Evolutionary conservation across 2,888 invertebrate species (phyloP).

Genomic region (Dynastes maya): DNA sequence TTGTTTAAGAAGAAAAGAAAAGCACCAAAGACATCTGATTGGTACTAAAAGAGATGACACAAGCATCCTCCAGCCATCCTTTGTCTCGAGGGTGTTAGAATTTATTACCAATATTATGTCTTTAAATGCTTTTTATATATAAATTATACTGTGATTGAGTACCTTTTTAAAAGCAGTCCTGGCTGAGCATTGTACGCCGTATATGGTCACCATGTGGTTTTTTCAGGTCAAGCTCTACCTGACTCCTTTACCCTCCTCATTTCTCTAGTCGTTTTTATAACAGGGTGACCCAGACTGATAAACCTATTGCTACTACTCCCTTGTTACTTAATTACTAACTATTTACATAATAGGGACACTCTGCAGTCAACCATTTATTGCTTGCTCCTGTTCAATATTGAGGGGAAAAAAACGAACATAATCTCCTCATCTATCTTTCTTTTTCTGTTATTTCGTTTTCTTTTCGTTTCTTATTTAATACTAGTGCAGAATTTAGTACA

Average conservation of each 20-base stretch:
- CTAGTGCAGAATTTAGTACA: slow-evolving; percentile 12
- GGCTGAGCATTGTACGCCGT: slow-evolving; percentile 60
- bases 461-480: slow-evolving; percentile 16
- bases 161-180: slow-evolving; percentile 65
- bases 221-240: slow-evolving; percentile 65
- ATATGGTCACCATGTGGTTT: slow-evolving; percentile 62
- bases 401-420: slow-evolving; percentile 18
- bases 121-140: slow-evolving; percentile 42
- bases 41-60: slow-evolving; percentile 37
- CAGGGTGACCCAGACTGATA: slow-evolving; percentile 69
- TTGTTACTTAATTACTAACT: slow-evolving; percentile 64
- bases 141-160: slow-evolving; percentile 68
- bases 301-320: slow-evolving; percentile 64
- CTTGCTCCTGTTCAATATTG: slow-evolving; percentile 40
- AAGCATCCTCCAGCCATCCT: slow-evolving; percentile 37
- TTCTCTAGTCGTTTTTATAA: slow-evolving; percentile 65
- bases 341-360: slow-evolving; percentile 63
- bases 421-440: slow-evolving; percentile 32
- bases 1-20: slow-evolving; percentile 50
- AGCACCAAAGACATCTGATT: slow-evolving; percentile 42
- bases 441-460: slow-evolving; percentile 27
- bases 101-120: slow-evolving; percentile 37
- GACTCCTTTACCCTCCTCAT: slow-evolving; percentile 64
- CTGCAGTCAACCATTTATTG: slow-evolving; percentile 56
- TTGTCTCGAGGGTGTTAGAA: slow-evolving; percentile 20